Conservation (phyloP, 2,797 vertebrate genomes). For the Rhynchotus rufescens region DNA sequence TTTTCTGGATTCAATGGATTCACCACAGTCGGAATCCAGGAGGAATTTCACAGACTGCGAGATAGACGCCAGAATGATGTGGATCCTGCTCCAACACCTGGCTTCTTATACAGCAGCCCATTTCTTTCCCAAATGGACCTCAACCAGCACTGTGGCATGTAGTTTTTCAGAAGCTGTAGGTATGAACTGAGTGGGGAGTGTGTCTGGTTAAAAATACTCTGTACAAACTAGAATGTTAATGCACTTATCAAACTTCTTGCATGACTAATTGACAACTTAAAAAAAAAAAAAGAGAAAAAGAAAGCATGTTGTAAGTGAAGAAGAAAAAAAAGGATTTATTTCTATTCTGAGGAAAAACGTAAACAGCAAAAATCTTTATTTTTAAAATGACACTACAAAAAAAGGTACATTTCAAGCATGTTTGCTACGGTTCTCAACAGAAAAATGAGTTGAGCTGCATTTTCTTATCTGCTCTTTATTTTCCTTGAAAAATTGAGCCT, state of each 20-base stretch:
- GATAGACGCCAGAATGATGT: slow-evolving; percentile 33
- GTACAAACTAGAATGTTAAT: slow-evolving; percentile 84
- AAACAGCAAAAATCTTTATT: slow-evolving; percentile 85
- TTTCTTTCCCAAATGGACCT: slow-evolving; percentile 63
- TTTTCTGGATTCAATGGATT: slow-evolving; percentile 69
- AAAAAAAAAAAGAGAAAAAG: slow-evolving; percentile 76
- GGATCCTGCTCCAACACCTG: slow-evolving; percentile 35
- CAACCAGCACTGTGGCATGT: slow-evolving; percentile 77
- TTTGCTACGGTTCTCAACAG: slow-evolving; percentile 31
- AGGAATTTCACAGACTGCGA: slow-evolving; percentile 30
- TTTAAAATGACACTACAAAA: slow-evolving; percentile 89
- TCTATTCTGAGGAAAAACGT: slow-evolving; percentile 80
- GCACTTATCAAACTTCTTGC: slow-evolving; percentile 83
- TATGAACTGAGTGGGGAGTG: slow-evolving; percentile 74
- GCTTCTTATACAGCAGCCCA: slow-evolving; percentile 22
- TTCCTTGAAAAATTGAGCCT: slow-evolving; percentile 22
- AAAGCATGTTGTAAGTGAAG: slow-evolving; percentile 86
- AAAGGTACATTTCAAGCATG: slow-evolving; percentile 74
- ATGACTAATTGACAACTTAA: slow-evolving; percentile 91
- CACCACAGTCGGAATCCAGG: slow-evolving; percentile 38
- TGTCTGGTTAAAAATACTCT: slow-evolving; percentile 76
- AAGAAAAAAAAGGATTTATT: slow-evolving; percentile 82
- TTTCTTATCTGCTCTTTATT: slow-evolving; percentile 42
- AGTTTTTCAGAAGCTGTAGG: slow-evolving; percentile 74
- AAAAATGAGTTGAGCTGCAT: slow-evolving; percentile 34